Conservation (phyloP, 1,140 invertebrate genomes). For the Drosophila lacteicornis region DNA sequence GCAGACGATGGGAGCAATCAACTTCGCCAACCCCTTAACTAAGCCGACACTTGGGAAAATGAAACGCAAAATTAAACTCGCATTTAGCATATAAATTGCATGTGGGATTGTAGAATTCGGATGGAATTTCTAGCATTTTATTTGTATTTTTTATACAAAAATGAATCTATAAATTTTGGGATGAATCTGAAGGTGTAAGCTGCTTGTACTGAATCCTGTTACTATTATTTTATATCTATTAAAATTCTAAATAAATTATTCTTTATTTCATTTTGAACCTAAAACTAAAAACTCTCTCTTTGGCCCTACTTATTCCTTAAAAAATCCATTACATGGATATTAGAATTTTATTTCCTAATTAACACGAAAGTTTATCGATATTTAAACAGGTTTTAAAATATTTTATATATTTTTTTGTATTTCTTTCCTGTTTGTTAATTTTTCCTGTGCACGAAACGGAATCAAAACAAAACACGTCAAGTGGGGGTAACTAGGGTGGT, state of each 20-base stretch:
- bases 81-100: constrained; percentile 11
- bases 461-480: constrained; percentile 78
- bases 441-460: constrained; percentile 53
- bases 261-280: no score
- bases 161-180: no score
- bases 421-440: not conserved
- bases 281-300: no score
- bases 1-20: constrained; percentile 28
- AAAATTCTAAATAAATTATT: no score
- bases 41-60: constrained; percentile 18
- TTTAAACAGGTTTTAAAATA: no score
- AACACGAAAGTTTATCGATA: no score
- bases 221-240: no score
- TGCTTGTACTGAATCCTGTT: no score
- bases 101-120: not conserved
- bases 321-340: no score
- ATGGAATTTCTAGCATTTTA: not conserved
- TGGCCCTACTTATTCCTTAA: no score
- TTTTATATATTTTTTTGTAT: not conserved
- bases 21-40: not conserved
- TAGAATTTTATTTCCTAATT: no score
- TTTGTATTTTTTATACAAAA: not conserved
- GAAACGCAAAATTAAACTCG: not conserved
- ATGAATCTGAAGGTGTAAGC: no score
- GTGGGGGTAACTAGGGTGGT: constrained; percentile 19